A percentile compares a stretch with the other conserved stretches of the same genome.
These are phyloP conservation scores for Capreolus pygargus DNA, from an alignment of 2,113 vertebrate species.

Conservation along the genomic window DNA sequence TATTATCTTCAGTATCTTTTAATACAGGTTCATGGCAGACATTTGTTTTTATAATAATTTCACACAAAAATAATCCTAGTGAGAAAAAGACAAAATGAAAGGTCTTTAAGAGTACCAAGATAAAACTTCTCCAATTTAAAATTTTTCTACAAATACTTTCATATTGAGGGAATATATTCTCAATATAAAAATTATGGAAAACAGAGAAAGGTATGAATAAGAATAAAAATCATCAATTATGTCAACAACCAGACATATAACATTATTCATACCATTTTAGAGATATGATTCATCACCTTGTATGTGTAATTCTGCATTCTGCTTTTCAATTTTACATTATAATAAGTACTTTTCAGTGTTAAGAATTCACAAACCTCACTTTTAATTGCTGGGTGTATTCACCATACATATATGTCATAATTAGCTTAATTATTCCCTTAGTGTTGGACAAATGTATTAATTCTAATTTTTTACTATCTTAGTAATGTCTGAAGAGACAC, in stretches of 20 bases:
- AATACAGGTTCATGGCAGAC: background rate
- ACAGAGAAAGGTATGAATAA: constrained; percentile 6
- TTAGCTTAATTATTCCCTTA: constrained; percentile 22
- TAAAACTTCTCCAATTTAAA: background rate
- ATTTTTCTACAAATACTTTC: constrained; percentile 24
- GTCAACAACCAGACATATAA: constrained; percentile 24
- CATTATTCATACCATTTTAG: constrained; percentile 29
- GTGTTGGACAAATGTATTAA: constrained; percentile 2
- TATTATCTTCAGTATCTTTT: constrained; percentile 9
- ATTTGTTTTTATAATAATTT: constrained; percentile 25
- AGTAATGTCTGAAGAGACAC: constrained; percentile 11
- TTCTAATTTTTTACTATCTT: constrained; percentile 3
- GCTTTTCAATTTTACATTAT: constrained; percentile 31
- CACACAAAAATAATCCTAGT: background rate
- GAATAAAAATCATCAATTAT: constrained; percentile 21
- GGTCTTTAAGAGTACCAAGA: background rate
- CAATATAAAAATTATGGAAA: constrained; percentile 1
- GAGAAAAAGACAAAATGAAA: background rate
- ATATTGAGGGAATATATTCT: background rate
- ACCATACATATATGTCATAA: background rate
- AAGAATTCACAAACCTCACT: constrained; percentile 37
- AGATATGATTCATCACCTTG: background rate
- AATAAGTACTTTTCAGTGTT: constrained; percentile 18
- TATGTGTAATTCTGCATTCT: constrained; percentile 1
- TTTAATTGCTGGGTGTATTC: constrained; percentile 29